Conservation (phyloP, 1,140 invertebrate species). For the Dermatophagoides farinae region DNA sequence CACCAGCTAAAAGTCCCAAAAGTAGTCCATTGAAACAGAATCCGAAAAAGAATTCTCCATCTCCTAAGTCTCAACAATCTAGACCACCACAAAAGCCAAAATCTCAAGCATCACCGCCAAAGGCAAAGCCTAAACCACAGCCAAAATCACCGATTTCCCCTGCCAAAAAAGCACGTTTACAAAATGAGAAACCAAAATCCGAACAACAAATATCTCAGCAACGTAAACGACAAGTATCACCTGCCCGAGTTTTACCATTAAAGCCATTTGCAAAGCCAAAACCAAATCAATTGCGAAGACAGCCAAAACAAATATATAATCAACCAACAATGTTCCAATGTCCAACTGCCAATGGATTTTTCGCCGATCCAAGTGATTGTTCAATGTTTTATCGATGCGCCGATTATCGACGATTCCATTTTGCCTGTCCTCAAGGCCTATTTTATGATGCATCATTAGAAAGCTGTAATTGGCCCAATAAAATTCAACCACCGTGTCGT, state of each 20-base stretch:
- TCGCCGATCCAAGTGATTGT: slow-evolving; percentile 17
- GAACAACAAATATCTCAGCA: neutral
- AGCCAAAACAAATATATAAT: neutral
- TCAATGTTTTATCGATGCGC: slow-evolving; percentile 20
- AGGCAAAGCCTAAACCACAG: neutral
- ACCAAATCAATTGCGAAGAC: neutral
- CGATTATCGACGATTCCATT: slow-evolving; percentile 8
- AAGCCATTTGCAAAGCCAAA: neutral
- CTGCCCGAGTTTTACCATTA: neutral
- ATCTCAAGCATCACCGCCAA: neutral
- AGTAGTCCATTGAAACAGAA: neutral
- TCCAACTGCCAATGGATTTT: slow-evolving; percentile 17
- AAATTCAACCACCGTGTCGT: slow-evolving; percentile 9
- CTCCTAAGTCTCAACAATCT: neutral
- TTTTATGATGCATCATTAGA: slow-evolving; percentile 25
- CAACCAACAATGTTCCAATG: slow-evolving; percentile 8
- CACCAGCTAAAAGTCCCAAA: neutral
- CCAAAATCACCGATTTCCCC: neutral
- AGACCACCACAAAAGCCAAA: neutral
- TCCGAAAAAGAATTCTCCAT: neutral
- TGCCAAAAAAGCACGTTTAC: neutral
- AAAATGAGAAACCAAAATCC: neutral
- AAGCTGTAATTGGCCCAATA: slow-evolving; percentile 21
- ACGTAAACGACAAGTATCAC: neutral
- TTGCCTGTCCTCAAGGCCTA: slow-evolving; percentile 22